phyloP scores from a whole-genome alignment of 2,797 vertebrate genomes.

The Gouania willdenowi region DNA sequence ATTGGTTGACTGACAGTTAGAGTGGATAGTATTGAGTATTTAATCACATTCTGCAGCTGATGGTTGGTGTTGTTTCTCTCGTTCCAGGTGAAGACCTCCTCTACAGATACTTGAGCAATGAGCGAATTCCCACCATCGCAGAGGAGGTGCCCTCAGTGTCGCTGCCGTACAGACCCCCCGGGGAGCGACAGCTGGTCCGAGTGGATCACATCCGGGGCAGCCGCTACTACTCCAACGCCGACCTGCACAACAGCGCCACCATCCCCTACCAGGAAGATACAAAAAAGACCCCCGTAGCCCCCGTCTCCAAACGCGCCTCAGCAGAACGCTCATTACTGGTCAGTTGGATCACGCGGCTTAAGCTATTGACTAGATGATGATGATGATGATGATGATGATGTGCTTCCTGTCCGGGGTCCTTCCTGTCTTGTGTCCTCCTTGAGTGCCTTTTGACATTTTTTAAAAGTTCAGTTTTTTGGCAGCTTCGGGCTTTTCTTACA shows the following conservation, averaged over 20 bases:
- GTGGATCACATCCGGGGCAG: constrained; percentile 86
- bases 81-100: constrained; percentile 83
- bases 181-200: constrained; percentile 79
- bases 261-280: constrained; percentile 89
- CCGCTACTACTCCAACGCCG: constrained; percentile 81
- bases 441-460: constrained; percentile 77
- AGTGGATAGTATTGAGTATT: too few species aligned
- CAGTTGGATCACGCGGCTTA: constrained; percentile 92
- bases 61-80: neutral
- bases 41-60: too few species aligned
- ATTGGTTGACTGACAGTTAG: too few species aligned
- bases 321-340: constrained; percentile 88
- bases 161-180: constrained; percentile 71
- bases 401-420: constrained; percentile 50
- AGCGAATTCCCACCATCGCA: constrained; percentile 86
- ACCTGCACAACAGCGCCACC: constrained; percentile 89
- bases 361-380: constrained; percentile 91
- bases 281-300: constrained; percentile 72
- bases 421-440: constrained; percentile 67
- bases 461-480: constrained; percentile 18
- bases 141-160: constrained; percentile 77
- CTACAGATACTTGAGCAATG: constrained; percentile 91
- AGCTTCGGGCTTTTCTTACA: constrained; percentile 62
- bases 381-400: constrained; percentile 79
- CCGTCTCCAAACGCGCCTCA: constrained; percentile 75